Evolutionary conservation across 2,888 invertebrate genomes (phyloP).

Genomic region (Metallyticus violacea): DNA sequence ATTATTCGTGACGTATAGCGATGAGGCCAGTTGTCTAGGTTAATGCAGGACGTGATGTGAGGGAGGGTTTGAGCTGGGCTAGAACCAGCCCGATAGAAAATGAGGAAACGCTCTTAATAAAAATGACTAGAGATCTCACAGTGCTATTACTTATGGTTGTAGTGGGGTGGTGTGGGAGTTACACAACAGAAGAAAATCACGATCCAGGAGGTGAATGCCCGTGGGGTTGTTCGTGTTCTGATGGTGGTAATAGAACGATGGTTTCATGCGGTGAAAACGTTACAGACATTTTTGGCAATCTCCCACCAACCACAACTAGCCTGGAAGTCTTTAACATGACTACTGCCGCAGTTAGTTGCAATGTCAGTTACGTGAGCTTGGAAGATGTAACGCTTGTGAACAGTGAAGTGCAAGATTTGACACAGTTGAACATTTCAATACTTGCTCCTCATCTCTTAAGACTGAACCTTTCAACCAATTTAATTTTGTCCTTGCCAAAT

Average conservation of each 20-base stretch:
- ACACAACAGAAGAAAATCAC: not conserved
- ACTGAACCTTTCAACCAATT: slow-evolving; percentile 39
- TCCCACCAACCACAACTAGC: not conserved
- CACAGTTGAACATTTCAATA: not conserved
- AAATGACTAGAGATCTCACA: not conserved
- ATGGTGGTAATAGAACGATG: not conserved
- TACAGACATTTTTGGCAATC: not conserved
- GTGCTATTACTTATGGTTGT: not conserved
- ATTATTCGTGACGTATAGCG: not conserved
- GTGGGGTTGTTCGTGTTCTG: slow-evolving; percentile 13
- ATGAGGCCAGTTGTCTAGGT: not conserved
- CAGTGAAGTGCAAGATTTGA: not conserved
- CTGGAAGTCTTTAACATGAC: not conserved
- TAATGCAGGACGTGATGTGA: not conserved
- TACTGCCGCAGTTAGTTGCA: not conserved
- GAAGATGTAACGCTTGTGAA: not conserved
- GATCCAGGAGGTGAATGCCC: not conserved
- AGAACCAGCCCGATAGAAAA: not conserved
- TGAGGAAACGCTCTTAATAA: not conserved
- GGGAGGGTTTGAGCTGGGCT: not conserved
- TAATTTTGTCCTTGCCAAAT: slow-evolving; percentile 34
- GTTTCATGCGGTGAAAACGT: not conserved
- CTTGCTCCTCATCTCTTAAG: slow-evolving; percentile 36
- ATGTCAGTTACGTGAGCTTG: not conserved
- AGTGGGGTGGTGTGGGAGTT: not conserved